Conservation (phyloP, 2,888 invertebrate species). For the Polymixis flavicincta region DNA sequence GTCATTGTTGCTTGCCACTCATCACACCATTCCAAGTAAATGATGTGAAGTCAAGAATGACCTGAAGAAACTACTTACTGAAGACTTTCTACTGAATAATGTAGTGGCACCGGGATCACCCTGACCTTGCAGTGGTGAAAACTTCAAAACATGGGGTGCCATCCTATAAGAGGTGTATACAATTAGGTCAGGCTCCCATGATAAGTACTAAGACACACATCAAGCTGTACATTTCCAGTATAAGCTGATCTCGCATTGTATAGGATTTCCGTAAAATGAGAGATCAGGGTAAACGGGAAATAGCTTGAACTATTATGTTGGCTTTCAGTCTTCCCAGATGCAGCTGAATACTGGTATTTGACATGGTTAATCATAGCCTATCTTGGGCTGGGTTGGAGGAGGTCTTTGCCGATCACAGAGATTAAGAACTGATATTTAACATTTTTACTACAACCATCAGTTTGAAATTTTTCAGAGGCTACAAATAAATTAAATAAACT, state of each 20-base stretch:
- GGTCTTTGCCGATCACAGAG: too few species aligned
- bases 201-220: too few species aligned
- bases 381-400: too few species aligned
- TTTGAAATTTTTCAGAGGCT: too few species aligned
- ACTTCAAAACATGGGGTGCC: conserved; percentile 21
- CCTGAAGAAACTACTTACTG: conserved; percentile 15
- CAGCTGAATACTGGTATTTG: not conserved
- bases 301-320: too few species aligned
- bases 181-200: not conserved
- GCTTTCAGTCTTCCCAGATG: not conserved
- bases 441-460: too few species aligned
- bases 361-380: not conserved
- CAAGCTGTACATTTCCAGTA: too few species aligned
- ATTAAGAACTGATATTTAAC: too few species aligned
- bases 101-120: not conserved
- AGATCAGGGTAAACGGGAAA: too few species aligned
- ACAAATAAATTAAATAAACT: not conserved
- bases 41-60: not conserved
- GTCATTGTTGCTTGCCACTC: not conserved
- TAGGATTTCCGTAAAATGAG: too few species aligned
- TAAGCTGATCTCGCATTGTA: too few species aligned
- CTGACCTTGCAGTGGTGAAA: conserved; percentile 7
- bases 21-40: not conserved
- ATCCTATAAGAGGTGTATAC: conserved; percentile 27
- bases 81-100: conserved; percentile 20